These are phyloP conservation scores for Dinoponera quadriceps DNA, from an alignment of 1,140 invertebrate genomes.

Conservation along the genomic window DNA sequence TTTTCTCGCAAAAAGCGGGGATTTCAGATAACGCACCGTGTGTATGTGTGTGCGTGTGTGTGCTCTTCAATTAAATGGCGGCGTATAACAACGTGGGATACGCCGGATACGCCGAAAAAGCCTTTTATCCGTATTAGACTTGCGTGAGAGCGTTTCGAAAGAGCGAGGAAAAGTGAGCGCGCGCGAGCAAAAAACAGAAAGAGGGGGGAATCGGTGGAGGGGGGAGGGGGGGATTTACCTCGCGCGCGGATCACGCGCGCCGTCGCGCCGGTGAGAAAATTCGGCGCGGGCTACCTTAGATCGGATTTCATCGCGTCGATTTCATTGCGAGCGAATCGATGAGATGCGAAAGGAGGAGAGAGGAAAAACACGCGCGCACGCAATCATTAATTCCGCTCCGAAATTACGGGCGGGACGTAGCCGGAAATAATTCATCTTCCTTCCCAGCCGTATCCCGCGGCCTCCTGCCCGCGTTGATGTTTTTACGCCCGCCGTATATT, in stretches of 20 bases:
- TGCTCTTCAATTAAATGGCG: conserved; percentile 52
- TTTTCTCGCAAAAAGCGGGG: conserved; percentile 48
- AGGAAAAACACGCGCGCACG: background rate
- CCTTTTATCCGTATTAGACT: conserved; percentile 48
- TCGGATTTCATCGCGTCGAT: background rate
- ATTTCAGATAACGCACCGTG: conserved; percentile 34
- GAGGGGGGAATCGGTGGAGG: background rate
- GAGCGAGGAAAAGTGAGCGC: no score
- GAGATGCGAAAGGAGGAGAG: background rate
- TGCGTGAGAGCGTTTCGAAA: conserved; percentile 17
- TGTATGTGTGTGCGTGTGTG: background rate
- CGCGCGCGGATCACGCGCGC: background rate
- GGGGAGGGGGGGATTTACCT: background rate
- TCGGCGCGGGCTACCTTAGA: background rate
- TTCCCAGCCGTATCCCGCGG: background rate
- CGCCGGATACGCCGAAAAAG: background rate
- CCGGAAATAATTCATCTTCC: conserved; percentile 31
- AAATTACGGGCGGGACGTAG: background rate
- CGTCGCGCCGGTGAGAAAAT: background rate
- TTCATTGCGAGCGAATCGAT: background rate
- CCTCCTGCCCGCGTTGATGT: conserved; percentile 5
- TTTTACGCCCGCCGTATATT: conserved; percentile 28
- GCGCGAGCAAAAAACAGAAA: background rate
- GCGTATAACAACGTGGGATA: conserved; percentile 30
- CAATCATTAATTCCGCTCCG: conserved; percentile 18